These are phyloP conservation scores for Hyppa rectilinea DNA, from an alignment of 2,888 invertebrate genomes.

Conservation along the genomic window DNA sequence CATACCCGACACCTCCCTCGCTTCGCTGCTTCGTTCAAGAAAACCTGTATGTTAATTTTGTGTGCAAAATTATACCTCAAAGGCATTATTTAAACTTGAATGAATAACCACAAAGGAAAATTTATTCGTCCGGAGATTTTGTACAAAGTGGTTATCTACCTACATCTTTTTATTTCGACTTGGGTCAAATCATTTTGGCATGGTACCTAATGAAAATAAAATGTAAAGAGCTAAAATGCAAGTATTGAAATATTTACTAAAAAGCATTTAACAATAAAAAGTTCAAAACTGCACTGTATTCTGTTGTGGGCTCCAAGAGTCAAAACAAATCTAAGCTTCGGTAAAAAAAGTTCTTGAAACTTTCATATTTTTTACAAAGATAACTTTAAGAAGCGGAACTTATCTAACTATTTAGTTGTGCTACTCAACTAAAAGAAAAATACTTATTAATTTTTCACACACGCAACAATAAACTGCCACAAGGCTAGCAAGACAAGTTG, in stretches of 20 bases:
- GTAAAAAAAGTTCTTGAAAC: neutral
- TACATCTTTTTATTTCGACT: conserved; percentile 17
- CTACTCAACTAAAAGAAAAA: neutral
- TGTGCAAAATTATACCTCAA: conserved; percentile 53
- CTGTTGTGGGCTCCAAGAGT: neutral
- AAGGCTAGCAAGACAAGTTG: conserved; percentile 42
- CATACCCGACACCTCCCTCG: conserved; percentile 49
- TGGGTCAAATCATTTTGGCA: conserved; percentile 2
- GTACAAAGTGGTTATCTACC: neutral
- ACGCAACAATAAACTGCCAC: conserved; percentile 18
- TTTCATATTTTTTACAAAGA: conserved; percentile 2
- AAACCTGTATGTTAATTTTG: conserved; percentile 57
- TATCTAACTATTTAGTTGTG: conserved; percentile 1
- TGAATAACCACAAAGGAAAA: conserved; percentile 49
- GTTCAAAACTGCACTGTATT: neutral
- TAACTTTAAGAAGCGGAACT: conserved; percentile 14
- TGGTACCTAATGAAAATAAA: neutral
- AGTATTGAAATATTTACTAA: neutral
- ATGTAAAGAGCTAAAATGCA: neutral
- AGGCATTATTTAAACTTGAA: conserved; percentile 54
- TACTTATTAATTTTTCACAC: conserved; percentile 14
- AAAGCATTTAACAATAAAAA: neutral
- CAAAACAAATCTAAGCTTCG: neutral
- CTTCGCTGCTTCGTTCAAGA: conserved; percentile 48
- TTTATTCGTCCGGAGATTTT: conserved; percentile 40